Base-by-base conservation (phyloP, 2,888 invertebrate species). In the Petrolisthes manimaculis region DNA sequence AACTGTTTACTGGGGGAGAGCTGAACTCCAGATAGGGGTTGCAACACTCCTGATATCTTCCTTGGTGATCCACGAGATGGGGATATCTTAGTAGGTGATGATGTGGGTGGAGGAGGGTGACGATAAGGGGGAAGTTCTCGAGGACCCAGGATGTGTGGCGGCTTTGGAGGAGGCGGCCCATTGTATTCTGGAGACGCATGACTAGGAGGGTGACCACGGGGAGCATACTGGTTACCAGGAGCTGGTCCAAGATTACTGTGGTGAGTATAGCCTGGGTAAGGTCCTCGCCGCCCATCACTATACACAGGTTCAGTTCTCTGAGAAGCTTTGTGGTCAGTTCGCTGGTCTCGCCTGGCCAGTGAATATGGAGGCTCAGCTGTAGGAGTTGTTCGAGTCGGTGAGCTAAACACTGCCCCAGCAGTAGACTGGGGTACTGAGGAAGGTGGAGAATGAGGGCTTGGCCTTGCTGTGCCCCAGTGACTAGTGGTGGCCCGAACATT, bases 61-160 rank as follows among this genome's bases (percentile, higher is more conserved):
- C 86, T 82, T n/a, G 89, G 89, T 14, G 89, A 89, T 56, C 85
- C 71, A 53, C 82, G 85, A 18, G 85, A 77, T 6, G 88, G 90
- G 21, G 86, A n/a, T n/a, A 85, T 67, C 71, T 90, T 90, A 54
- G 53, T 86, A n/a, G 88, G 86, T 21, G 86, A 74, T 18, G 88
- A 74, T 74, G 88, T 71, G 21, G 90, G 89, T 1, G 88, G 90
- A 5, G 90, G 90, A n/a, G 90, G 90, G 71, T 89, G 87, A 24
- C 90, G 85, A 54, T 90, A 90, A 37, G 90, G 90, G 12, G 90
- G 90, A 6, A 90, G 84, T 82, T 86, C 24, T 79, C 86, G 71
- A 61, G n/a, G 51, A 67, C 51, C 14, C 6, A n/a, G 54, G 37
- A 71, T 53, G 71, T 89, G 89, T 54, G 89, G 89, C n/a, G 89